Percentiles rank a stretch among this genome's conserved stretches.
Conservation (phyloP, 2,113 vertebrate species). For the Agapornis roseicollis region DNA sequence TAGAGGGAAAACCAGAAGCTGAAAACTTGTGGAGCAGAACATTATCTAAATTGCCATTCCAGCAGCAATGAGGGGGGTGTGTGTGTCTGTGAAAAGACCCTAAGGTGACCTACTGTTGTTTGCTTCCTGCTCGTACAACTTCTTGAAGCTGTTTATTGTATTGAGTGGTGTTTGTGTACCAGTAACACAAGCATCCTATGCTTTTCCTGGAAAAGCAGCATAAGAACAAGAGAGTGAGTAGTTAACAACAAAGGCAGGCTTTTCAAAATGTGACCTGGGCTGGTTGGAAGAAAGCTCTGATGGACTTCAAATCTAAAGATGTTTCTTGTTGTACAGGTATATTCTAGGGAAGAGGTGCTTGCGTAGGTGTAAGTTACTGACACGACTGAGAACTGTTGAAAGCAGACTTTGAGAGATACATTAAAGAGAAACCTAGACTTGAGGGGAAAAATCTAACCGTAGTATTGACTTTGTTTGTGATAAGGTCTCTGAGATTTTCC, state of each 20-base stretch:
- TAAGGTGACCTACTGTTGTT: not conserved
- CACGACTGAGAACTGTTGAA: not conserved
- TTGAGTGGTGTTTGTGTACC: not conserved
- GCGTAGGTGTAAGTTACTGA: not conserved
- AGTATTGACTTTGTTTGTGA: not conserved
- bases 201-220: not conserved
- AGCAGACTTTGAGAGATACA: not conserved
- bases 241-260: not conserved
- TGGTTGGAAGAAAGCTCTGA: not conserved
- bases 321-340: not conserved
- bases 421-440: not conserved
- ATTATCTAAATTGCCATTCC: not conserved
- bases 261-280: not conserved
- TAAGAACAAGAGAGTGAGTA: not conserved
- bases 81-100: not conserved
- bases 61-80: not conserved
- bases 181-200: not conserved
- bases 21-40: conserved; percentile 6
- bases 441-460: fast-evolving
- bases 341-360: not conserved
- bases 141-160: not conserved
- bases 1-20: not conserved
- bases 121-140: not conserved
- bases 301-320: not conserved
- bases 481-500: conserved; percentile 1